A percentile compares a stretch with the other conserved stretches of the same genome.
Conservation (phyloP, 2,797 vertebrate genomes). For the Carcharodon carcharias region DNA sequence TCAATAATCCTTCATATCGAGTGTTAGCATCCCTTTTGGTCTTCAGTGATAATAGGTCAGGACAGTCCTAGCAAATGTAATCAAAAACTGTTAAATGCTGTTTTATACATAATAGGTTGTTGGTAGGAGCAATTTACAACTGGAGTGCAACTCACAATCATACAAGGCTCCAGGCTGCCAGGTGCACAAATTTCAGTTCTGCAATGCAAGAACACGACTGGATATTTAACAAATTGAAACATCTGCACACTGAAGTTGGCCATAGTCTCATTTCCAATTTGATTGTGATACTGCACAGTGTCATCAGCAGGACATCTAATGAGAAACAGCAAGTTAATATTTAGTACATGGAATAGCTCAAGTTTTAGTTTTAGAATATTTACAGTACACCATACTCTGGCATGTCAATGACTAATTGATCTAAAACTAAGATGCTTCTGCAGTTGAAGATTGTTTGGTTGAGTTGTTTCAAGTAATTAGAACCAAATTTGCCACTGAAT, state of each 20-base stretch:
- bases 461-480: too few species aligned
- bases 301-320: slow-evolving; percentile 48
- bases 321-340: background rate
- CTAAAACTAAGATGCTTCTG: too few species aligned
- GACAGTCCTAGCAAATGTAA: background rate
- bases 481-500: too few species aligned
- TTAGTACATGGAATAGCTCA: background rate
- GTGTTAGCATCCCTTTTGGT: background rate
- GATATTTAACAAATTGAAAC: slow-evolving; percentile 50
- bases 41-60: background rate
- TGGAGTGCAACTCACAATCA: slow-evolving; percentile 44
- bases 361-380: too few species aligned
- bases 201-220: slow-evolving; percentile 52
- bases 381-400: too few species aligned
- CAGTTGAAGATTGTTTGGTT: too few species aligned
- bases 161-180: slow-evolving; percentile 38
- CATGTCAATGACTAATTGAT: too few species aligned
- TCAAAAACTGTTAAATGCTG: background rate
- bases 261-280: slow-evolving; percentile 42
- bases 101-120: background rate
- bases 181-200: slow-evolving; percentile 50
- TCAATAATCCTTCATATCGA: background rate
- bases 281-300: slow-evolving; percentile 44
- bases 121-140: too few species aligned
- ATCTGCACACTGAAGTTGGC: slow-evolving; percentile 57